Base-by-base conservation (phyloP, 1,140 invertebrate species). In the Drosophila melanica region DNA sequence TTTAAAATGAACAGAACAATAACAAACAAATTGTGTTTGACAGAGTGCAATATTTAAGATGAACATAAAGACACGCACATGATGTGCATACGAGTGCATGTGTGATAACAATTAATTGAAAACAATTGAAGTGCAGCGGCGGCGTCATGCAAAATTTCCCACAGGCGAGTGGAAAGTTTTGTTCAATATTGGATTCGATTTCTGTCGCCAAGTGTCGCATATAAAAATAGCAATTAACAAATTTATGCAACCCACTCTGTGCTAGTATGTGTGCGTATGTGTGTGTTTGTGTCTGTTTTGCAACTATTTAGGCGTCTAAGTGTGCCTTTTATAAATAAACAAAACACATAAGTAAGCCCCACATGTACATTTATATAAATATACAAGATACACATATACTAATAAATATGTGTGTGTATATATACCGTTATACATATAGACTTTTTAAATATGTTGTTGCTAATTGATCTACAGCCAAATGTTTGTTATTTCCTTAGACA, bases 171-270 rank as follows among this genome's bases (percentile, higher is more conserved):
- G 82, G 82, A 87, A 87, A 87, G 79, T 87, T 87, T 86, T 68
- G 23, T 73, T 68, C 70, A 63, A 68, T 77, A 73, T 63, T 80
- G 67, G 58, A 75, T 63, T 75, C 64, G 67, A 85, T 85, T 75
- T 75, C 45, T 37, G 72, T 81, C 63, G 66, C 66, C 78, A 70
- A 81, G 81, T 71, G 70, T 62, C 59, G 47, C 53, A 48, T 69
- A 51, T 86, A 87, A 76, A 86, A 87, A 86, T 87, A 86, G 75
- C 75, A 86, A 87, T 86, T 86, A 79, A 86, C 78, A 66, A 81
- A 81, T 86, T 87, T 86, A 86, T 86, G 81, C 81, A 86, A 86
- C 66, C 60, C 51, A 64, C 39, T 53, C 50, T 23, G 44, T 44
- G 30, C 11, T 16, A 16, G n/a, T 14, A 11, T 4, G 6, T 63